These are phyloP conservation scores for Tachyglossus aculeatus DNA, from an alignment of 2,797 vertebrate species.

Conservation along the genomic window DNA sequence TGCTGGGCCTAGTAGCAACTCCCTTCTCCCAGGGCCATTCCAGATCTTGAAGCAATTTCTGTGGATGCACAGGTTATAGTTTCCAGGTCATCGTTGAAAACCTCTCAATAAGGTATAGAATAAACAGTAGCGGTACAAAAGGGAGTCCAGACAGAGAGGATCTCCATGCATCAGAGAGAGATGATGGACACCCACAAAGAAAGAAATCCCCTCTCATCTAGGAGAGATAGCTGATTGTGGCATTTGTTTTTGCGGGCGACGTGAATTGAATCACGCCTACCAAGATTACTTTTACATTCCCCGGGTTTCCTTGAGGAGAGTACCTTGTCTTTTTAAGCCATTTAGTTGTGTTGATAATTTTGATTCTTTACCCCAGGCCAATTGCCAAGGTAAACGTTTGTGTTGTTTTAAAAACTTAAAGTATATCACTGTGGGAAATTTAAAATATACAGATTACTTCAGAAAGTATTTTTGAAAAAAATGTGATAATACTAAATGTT, in stretches of 20 bases:
- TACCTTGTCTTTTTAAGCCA: constrained; percentile 61
- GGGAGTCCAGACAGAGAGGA: constrained; percentile 10
- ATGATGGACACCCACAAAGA: constrained; percentile 50
- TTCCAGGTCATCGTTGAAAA: constrained; percentile 14
- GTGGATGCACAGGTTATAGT: constrained; percentile 49
- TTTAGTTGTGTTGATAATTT: constrained; percentile 50
- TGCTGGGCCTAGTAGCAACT: too few relatives aligned
- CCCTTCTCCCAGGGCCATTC: too few relatives aligned
- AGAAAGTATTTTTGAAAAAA: constrained; percentile 61
- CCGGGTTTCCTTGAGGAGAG: constrained; percentile 46
- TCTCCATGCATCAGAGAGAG: constrained; percentile 8
- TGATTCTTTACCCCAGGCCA: constrained; percentile 61
- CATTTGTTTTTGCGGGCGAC: constrained; percentile 60
- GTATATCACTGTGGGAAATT: constrained; percentile 73
- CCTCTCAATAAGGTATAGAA: constrained; percentile 18
- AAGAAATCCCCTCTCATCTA: constrained; percentile 27
- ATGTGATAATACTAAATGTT: constrained; percentile 51
- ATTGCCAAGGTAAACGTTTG: constrained; percentile 70
- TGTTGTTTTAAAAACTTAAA: constrained; percentile 70
- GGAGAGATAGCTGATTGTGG: constrained; percentile 23
- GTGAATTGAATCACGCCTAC: constrained; percentile 48
- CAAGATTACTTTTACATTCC: constrained; percentile 45
- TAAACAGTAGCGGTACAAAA: constrained; percentile 45
- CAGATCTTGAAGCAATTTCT: constrained; percentile 19
- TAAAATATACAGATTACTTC: constrained; percentile 65